Evolutionary conservation across 2,113 vertebrate genomes (phyloP).

Genomic region (Montifringilla adamsi): DNA sequence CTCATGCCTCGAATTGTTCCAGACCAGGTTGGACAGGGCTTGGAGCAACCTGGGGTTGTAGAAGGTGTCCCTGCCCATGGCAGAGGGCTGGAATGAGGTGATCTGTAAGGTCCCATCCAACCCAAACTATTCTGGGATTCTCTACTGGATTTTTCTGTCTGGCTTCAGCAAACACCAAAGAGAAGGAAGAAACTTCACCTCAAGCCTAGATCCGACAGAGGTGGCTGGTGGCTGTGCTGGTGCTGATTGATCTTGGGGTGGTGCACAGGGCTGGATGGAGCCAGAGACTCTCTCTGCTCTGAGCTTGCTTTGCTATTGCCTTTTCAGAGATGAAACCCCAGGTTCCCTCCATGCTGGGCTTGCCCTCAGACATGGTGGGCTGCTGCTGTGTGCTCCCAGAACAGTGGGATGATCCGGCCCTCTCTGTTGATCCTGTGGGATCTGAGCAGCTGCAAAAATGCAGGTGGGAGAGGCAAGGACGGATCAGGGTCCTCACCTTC

Average conservation of each 20-base stretch:
- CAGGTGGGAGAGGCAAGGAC: neutral
- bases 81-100: neutral
- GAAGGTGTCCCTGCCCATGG: neutral
- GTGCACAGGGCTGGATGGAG: neutral
- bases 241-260: rapidly evolving
- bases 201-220: rapidly evolving
- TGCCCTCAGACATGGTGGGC: neutral
- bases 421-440: neutral
- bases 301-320: neutral
- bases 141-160: neutral
- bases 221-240: rapidly evolving
- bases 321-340: neutral
- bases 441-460: neutral
- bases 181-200: neutral
- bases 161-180: neutral
- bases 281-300: neutral
- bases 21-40: rapidly evolving
- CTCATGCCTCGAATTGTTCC: neutral
- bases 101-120: neutral
- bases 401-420: neutral
- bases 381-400: rapidly evolving
- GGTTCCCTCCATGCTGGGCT: neutral
- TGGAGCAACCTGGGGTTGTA: neutral
- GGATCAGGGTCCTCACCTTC: neutral
- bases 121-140: neutral